A percentile compares a stretch with the other conserved stretches of the same genome.
phyloP scores from a whole-genome alignment of 2,797 vertebrate genomes.

The Lophotriccus pileatus region DNA sequence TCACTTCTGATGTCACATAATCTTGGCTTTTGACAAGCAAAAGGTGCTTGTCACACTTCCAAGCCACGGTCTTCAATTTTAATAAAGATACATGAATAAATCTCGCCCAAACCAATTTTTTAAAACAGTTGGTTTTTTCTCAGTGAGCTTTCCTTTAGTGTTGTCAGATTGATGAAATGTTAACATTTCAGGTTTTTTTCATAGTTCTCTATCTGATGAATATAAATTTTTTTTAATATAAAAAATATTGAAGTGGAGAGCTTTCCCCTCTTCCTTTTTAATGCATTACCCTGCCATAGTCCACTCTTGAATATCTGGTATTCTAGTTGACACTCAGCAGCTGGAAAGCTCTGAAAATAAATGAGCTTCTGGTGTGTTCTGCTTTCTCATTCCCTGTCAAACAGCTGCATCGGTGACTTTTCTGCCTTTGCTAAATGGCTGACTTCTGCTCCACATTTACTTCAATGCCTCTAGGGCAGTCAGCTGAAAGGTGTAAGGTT shows the following conservation, averaged over 20 bases:
- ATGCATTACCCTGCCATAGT: not conserved
- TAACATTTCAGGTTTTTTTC: rapidly evolving
- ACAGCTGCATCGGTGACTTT: not conserved
- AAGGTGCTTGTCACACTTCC: not conserved
- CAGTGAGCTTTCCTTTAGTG: not conserved
- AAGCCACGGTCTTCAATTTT: not conserved
- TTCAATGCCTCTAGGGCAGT: not conserved
- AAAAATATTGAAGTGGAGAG: not conserved
- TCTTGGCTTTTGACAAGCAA: not conserved
- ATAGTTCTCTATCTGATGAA: not conserved
- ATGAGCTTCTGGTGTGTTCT: not conserved
- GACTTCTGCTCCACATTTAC: not conserved
- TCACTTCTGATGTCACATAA: not conserved
- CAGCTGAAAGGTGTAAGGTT: not conserved
- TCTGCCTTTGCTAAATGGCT: not conserved
- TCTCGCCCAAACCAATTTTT: not conserved
- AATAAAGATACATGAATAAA: not conserved
- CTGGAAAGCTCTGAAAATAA: not conserved
- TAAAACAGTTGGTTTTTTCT: not conserved
- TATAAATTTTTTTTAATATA: not conserved
- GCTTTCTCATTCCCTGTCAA: not conserved
- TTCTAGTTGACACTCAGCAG: not conserved
- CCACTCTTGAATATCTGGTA: not conserved
- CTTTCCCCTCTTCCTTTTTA: not conserved
- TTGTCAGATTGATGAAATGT: not conserved